Percentiles rank a stretch among this genome's conserved stretches.
These are phyloP conservation scores for Vulpes ferrilata DNA, from an alignment of 2,113 vertebrate species.

Conservation along the genomic window DNA sequence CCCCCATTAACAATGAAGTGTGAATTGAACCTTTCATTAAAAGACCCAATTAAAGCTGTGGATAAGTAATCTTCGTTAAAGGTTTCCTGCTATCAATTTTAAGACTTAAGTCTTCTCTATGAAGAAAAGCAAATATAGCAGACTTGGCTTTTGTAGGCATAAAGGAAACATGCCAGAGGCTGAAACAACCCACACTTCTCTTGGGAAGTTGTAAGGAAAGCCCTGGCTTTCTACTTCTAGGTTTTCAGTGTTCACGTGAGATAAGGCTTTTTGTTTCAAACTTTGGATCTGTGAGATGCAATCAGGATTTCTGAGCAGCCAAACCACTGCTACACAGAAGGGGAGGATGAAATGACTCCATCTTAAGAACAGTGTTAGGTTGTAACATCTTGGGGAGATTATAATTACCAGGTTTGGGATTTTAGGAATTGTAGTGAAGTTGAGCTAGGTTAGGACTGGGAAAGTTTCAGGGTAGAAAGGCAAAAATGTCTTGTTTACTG, in stretches of 20 bases:
- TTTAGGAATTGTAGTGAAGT: background rate
- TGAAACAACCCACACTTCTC: background rate
- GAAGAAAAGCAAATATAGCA: constrained; percentile 26
- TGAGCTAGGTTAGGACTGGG: background rate
- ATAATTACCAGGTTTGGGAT: background rate
- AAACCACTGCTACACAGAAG: background rate
- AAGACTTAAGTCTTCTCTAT: background rate
- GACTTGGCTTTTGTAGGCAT: background rate
- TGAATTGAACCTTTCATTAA: constrained; percentile 34
- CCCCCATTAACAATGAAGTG: background rate
- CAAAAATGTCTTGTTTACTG: background rate
- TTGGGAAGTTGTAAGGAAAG: background rate
- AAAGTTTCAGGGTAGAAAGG: background rate
- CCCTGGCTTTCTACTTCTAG: background rate
- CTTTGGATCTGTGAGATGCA: background rate
- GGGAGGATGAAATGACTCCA: background rate
- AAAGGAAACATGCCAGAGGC: background rate
- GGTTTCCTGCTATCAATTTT: background rate
- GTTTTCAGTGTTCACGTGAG: background rate
- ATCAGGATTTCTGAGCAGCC: background rate
- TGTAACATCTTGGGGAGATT: background rate
- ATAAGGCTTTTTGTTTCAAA: background rate
- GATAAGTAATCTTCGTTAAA: constrained; percentile 20
- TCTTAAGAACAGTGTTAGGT: background rate
- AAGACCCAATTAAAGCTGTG: background rate